Percentiles rank a stretch among this genome's conserved stretches.
Evolutionary conservation across 2,888 invertebrate genomes (phyloP).

Genomic region (Cosmia trapezina): DNA sequence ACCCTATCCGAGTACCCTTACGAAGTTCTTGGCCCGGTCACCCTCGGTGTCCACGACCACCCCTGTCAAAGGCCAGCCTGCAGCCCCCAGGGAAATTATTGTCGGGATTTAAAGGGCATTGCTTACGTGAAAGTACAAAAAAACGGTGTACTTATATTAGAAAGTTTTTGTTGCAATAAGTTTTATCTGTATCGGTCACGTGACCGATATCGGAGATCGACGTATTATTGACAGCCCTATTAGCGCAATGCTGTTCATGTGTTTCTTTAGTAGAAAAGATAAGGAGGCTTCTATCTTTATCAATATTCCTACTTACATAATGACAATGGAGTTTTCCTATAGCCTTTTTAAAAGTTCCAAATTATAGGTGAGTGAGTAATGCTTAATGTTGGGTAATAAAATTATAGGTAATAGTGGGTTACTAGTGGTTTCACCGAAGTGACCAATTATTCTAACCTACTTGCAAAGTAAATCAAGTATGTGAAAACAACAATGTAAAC

Average conservation of each 20-base stretch:
- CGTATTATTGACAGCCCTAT: slow-evolving; percentile 69
- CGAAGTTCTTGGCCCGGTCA: slow-evolving; percentile 83
- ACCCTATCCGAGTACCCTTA: slow-evolving; percentile 83
- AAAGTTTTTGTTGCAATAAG: slow-evolving; percentile 78
- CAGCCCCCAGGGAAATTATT: slow-evolving; percentile 89
- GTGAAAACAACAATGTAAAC: slow-evolving; percentile 22
- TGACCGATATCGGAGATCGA: slow-evolving; percentile 70
- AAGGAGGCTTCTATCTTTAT: slow-evolving; percentile 21
- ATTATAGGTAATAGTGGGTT: neutral
- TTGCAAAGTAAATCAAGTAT: slow-evolving; percentile 5
- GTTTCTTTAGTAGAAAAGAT: slow-evolving; percentile 30
- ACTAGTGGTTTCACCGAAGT: neutral
- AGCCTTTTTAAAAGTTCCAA: neutral
- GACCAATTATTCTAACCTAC: neutral
- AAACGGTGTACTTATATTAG: slow-evolving; percentile 85
- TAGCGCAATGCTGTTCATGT: slow-evolving; percentile 55
- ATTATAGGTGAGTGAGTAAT: neutral
- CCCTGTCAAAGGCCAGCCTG: slow-evolving; percentile 88
- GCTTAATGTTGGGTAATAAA: neutral
- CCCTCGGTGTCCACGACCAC: slow-evolving; percentile 86
- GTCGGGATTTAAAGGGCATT: slow-evolving; percentile 91
- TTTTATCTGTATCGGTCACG: slow-evolving; percentile 83
- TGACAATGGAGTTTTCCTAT: neutral
- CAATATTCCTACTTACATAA: neutral
- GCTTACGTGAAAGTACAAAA: slow-evolving; percentile 86